Evolutionary conservation across 1,140 invertebrate genomes (phyloP).

Genomic region (Drosophila malerkotliana): DNA sequence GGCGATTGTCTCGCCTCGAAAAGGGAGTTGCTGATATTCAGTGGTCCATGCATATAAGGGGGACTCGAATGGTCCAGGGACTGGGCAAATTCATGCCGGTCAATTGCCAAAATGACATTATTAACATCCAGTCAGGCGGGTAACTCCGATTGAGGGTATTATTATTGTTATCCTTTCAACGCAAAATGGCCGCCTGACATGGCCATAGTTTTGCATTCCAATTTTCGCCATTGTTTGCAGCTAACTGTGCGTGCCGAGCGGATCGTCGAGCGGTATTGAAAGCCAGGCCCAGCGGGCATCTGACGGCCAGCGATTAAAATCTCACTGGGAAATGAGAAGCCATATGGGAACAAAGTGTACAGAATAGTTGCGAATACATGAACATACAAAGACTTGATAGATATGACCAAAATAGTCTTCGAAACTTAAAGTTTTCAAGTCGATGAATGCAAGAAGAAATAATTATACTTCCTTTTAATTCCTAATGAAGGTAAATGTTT

Average conservation of each 20-base stretch:
- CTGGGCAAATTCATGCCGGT: slow-evolving; percentile 73
- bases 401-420: slow-evolving; percentile 30
- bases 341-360: slow-evolving; percentile 44
- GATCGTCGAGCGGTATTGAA: slow-evolving; percentile 3
- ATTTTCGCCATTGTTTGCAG: slow-evolving; percentile 67
- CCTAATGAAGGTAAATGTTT: not conserved
- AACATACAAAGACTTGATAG: slow-evolving; percentile 33
- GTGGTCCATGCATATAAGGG: not conserved
- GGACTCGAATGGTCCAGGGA: not conserved
- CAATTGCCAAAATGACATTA: slow-evolving; percentile 77
- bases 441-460: not conserved
- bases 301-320: slow-evolving; percentile 72
- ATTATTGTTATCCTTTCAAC: slow-evolving; percentile 79
- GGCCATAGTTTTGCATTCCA: slow-evolving; percentile 64
- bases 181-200: slow-evolving; percentile 73
- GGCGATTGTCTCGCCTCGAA: slow-evolving; percentile 57
- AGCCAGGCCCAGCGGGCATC: slow-evolving; percentile 55
- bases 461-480: not conserved
- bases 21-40: not conserved
- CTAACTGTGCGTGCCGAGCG: slow-evolving; percentile 71
- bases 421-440: slow-evolving; percentile 1
- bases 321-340: slow-evolving; percentile 40
- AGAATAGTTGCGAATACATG: slow-evolving; percentile 32
- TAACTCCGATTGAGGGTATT: slow-evolving; percentile 67
- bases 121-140: slow-evolving; percentile 62